phyloP scores from a whole-genome alignment of 1,140 invertebrate genomes.

The Pantala flavescens region DNA sequence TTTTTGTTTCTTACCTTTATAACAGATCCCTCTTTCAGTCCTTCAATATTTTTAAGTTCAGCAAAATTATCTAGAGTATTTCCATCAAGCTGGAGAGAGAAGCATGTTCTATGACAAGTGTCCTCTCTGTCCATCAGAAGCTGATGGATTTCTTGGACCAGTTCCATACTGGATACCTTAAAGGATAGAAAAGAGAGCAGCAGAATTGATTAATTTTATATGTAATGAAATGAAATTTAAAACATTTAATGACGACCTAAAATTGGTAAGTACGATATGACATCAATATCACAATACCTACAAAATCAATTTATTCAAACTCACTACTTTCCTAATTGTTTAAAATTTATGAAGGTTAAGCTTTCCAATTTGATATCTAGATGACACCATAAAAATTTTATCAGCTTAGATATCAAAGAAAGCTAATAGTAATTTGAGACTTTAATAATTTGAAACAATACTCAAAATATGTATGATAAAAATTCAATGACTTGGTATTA shows the following conservation, averaged over 20 bases:
- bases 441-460: no score
- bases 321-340: no score
- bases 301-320: no score
- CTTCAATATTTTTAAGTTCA: slow-evolving; percentile 92
- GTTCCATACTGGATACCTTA: slow-evolving; percentile 90
- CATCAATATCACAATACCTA: background rate
- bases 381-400: no score
- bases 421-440: no score
- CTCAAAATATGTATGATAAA: no score
- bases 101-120: slow-evolving; percentile 95
- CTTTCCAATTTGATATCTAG: no score
- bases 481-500: no score
- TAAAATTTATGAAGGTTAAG: no score
- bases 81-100: slow-evolving; percentile 89
- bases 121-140: slow-evolving; percentile 95
- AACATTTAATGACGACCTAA: no score
- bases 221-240: no score
- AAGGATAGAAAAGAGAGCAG: slow-evolving; percentile 21
- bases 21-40: slow-evolving; percentile 85
- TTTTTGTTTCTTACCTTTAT: slow-evolving; percentile 62
- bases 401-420: no score
- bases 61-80: slow-evolving; percentile 94
- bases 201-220: slow-evolving; percentile 6
- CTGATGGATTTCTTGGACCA: slow-evolving; percentile 98
- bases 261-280: background rate